These are phyloP conservation scores for Drosophila nigricruria DNA, from an alignment of 2,888 invertebrate species.

Conservation along the genomic window DNA sequence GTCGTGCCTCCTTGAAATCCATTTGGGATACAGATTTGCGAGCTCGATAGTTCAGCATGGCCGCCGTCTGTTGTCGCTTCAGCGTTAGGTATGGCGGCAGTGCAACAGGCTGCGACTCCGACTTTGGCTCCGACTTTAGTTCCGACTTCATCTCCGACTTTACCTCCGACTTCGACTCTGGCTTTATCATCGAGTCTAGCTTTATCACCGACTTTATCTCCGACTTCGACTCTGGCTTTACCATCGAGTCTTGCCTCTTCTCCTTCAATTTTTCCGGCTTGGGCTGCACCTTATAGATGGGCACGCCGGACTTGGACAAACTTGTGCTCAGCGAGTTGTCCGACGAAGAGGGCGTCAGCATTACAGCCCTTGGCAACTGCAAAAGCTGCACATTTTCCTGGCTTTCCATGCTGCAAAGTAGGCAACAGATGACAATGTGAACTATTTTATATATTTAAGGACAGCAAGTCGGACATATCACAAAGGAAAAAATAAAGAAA, in stretches of 20 bases:
- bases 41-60: conserved; percentile 71
- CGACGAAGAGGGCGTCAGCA: conserved; percentile 73
- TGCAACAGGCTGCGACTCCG: not conserved
- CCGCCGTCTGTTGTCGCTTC: conserved; percentile 65
- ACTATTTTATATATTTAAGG: no score
- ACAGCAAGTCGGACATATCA: no score
- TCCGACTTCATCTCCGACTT: no score
- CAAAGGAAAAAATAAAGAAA: no score
- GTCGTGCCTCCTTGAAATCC: conserved; percentile 79
- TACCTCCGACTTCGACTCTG: no score
- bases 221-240: not conserved
- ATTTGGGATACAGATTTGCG: conserved; percentile 82
- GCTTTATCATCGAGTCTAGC: no score
- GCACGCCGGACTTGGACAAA: conserved; percentile 16
- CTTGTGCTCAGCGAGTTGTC: conserved; percentile 57
- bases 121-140: no score
- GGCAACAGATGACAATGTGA: no score
- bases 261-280: not conserved
- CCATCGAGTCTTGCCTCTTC: no score
- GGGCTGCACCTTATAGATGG: conserved; percentile 10
- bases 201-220: no score
- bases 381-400: conserved; percentile 31
- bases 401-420: conserved; percentile 31
- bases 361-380: conserved; percentile 41
- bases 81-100: conserved; percentile 53